Evolutionary conservation across 2,797 vertebrate genomes (phyloP).

Genomic region (Setipinna tenuifilis): DNA sequence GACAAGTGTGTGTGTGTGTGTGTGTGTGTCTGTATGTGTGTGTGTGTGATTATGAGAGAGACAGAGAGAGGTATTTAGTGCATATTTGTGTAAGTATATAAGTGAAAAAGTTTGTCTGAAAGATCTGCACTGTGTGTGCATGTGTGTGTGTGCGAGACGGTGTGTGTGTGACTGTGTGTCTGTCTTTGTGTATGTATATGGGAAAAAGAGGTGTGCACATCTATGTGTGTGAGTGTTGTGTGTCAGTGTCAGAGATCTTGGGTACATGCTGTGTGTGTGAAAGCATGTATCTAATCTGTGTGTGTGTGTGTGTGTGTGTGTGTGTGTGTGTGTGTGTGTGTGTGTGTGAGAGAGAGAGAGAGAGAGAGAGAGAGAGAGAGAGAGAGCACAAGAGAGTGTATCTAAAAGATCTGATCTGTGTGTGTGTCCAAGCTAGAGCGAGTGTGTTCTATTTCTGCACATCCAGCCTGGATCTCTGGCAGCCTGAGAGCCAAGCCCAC

Average conservation of each 20-base stretch:
- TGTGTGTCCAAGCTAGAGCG: slow-evolving; percentile 32
- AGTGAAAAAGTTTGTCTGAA: too few relatives aligned
- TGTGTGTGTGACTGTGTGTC: not conserved
- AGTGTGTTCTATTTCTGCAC: slow-evolving; percentile 40
- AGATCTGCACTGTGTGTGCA: too few relatives aligned
- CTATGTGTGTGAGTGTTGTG: too few relatives aligned
- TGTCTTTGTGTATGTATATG: not conserved
- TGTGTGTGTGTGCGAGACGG: not conserved
- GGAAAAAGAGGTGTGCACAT: slow-evolving; percentile 1
- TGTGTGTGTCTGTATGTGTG: not conserved
- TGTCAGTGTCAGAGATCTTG: not conserved
- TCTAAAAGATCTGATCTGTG: too few relatives aligned
- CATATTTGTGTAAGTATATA: too few relatives aligned
- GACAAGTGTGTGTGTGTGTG: not conserved
- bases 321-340: slow-evolving; percentile 28
- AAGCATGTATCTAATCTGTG: not conserved
- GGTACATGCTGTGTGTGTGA: too few relatives aligned
- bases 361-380: slow-evolving; percentile 30
- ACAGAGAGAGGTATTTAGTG: too few relatives aligned
- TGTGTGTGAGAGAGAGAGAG: slow-evolving; percentile 11
- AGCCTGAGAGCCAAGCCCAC: slow-evolving; percentile 50
- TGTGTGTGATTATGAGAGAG: not conserved
- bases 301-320: not conserved
- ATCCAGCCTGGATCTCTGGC: slow-evolving; percentile 49
- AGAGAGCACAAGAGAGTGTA: too few relatives aligned